Conservation (phyloP, 2,797 vertebrate species). For the Epinephelus coioides region DNA sequence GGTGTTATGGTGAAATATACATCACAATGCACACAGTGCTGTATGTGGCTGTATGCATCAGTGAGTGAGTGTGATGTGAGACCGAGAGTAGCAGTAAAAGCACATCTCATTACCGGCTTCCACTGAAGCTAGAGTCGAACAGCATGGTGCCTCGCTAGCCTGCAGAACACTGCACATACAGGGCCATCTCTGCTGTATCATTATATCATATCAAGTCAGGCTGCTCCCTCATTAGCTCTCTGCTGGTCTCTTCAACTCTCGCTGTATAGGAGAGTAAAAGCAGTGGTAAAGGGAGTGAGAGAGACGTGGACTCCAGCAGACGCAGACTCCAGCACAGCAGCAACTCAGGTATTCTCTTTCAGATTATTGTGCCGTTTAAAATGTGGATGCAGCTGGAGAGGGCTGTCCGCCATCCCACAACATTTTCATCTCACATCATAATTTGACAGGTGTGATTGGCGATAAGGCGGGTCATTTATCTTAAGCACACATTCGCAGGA, state of each 20-base stretch:
- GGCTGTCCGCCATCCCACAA: neutral
- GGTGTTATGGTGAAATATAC: constrained; percentile 58
- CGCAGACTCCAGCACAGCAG: neutral
- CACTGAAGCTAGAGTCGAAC: constrained; percentile 56
- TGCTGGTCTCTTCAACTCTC: constrained; percentile 40
- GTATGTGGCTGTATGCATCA: constrained; percentile 41
- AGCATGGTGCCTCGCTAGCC: constrained; percentile 51
- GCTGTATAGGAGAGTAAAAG: constrained; percentile 5
- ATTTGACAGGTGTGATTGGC: neutral
- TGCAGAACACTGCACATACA: constrained; percentile 44
- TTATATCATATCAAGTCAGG: constrained; percentile 52
- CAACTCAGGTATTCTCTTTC: neutral
- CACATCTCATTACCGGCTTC: constrained; percentile 66
- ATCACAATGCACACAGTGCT: constrained; percentile 49
- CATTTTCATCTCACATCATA: constrained; percentile 15
- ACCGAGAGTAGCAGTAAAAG: constrained; percentile 36
- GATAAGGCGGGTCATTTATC: neutral
- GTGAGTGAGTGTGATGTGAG: constrained; percentile 18
- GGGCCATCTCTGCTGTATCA: constrained; percentile 50
- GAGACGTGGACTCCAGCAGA: constrained; percentile 11
- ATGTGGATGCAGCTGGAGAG: constrained; percentile 11
- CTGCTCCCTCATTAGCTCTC: constrained; percentile 66
- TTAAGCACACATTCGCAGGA: neutral
- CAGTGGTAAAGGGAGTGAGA: constrained; percentile 4
- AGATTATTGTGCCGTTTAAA: constrained; percentile 10